A percentile compares a stretch with the other conserved stretches of the same genome.
Evolutionary conservation across 1,140 invertebrate genomes (phyloP).

Genomic region (Magallana gigas): DNA sequence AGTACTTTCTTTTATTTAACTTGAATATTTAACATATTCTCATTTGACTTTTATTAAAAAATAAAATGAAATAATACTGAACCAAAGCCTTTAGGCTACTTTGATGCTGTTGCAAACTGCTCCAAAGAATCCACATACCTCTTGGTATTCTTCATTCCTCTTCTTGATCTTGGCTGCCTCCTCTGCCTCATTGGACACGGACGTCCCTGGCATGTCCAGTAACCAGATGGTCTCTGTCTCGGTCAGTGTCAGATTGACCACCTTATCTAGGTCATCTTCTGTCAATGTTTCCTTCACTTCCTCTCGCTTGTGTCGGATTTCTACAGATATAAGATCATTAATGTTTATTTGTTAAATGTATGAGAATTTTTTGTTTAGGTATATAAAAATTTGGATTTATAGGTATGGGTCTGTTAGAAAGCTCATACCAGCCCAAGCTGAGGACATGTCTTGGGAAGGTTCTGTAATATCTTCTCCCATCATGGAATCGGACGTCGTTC

Average conservation of each 20-base stretch:
- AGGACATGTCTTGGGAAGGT: constrained; percentile 59
- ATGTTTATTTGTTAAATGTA: neutral
- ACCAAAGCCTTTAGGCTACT: too few relatives aligned
- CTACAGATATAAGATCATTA: constrained; percentile 48
- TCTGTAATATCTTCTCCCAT: constrained; percentile 65
- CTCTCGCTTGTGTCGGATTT: constrained; percentile 71
- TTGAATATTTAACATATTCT: too few relatives aligned
- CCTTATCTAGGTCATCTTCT: constrained; percentile 72
- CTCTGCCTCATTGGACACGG: constrained; percentile 73
- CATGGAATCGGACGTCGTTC: constrained; percentile 67
- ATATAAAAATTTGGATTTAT: neutral
- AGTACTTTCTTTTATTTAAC: neutral
- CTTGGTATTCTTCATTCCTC: constrained; percentile 73
- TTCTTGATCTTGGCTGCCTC: constrained; percentile 69
- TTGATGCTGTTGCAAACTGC: too few relatives aligned
- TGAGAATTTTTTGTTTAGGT: neutral
- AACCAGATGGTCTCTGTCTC: constrained; percentile 78
- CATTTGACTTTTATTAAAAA: too few relatives aligned
- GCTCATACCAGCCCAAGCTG: constrained; percentile 70
- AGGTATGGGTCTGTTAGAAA: constrained; percentile 6
- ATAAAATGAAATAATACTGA: too few relatives aligned
- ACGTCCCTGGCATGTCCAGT: constrained; percentile 74
- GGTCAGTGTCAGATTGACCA: constrained; percentile 71
- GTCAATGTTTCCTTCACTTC: constrained; percentile 73
- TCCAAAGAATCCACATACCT: constrained; percentile 61